Conservation (phyloP, 2,888 invertebrate genomes). For the Odontocolon sp. region DNA sequence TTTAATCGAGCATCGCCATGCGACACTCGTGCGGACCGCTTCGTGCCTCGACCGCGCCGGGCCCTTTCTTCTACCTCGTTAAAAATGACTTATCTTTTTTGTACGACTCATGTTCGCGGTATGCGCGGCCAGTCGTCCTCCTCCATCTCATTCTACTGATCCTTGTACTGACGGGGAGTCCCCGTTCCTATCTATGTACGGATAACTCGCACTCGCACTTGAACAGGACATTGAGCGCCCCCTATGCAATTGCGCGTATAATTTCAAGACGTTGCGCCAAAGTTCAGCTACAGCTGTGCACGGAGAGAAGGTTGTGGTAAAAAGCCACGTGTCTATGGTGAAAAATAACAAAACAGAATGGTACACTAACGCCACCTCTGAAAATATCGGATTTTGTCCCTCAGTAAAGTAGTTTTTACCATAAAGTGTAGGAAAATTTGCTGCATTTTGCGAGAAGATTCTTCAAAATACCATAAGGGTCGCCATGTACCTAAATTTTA, state of each 20-base stretch:
- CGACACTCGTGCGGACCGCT: conserved; percentile 52
- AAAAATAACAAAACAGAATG: no score
- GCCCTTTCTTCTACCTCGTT: conserved; percentile 67
- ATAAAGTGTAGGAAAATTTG: no score
- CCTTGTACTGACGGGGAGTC: conserved; percentile 36
- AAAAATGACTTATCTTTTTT: conserved; percentile 75
- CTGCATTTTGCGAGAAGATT: no score
- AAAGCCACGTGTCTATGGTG: no score
- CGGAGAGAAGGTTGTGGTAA: no score
- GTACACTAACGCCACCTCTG: no score
- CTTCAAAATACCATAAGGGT: no score
- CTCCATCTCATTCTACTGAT: conserved; percentile 21
- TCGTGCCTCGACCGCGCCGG: conserved; percentile 37
- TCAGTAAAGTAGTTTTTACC: no score
- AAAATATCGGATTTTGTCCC: no score
- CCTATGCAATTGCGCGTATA: conserved; percentile 18
- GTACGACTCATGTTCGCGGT: conserved; percentile 62
- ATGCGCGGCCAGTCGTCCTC: conserved; percentile 51
- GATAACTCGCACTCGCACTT: conserved; percentile 46
- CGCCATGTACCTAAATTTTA: no score
- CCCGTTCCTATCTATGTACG: conserved; percentile 49
- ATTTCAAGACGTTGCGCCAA: conserved; percentile 9
- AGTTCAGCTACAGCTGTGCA: no score
- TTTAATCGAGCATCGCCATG: conserved; percentile 57
- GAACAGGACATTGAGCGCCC: conserved; percentile 26